Evolutionary conservation across 2,113 vertebrate species (phyloP).

Genomic region (Coreoperca whiteheadi): DNA sequence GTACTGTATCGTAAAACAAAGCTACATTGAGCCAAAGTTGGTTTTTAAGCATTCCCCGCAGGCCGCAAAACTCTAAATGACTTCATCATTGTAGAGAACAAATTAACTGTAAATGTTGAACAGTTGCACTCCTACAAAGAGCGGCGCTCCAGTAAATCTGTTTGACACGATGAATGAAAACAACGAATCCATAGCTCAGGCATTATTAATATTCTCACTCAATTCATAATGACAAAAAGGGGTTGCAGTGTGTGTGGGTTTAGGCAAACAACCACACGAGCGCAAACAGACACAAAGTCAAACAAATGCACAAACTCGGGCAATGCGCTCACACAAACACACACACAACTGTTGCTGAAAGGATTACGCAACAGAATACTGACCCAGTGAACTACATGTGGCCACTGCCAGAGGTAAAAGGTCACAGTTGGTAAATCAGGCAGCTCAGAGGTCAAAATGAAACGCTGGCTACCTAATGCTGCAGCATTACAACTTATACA

Average conservation of each 20-base stretch:
- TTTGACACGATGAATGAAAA: conserved; percentile 43
- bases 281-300: neutral
- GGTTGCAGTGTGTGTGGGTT: neutral
- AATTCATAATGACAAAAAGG: conserved; percentile 22
- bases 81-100: conserved; percentile 43
- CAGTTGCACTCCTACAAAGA: conserved; percentile 27
- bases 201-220: conserved; percentile 43
- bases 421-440: conserved; percentile 51
- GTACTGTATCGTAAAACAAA: conserved; percentile 42
- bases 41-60: conserved; percentile 35
- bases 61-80: conserved; percentile 38
- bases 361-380: conserved; percentile 65
- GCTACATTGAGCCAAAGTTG: conserved; percentile 20
- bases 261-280: neutral
- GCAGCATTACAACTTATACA: neutral
- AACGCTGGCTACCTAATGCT: conserved; percentile 36
- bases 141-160: conserved; percentile 28
- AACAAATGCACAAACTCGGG: conserved; percentile 1
- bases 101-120: conserved; percentile 46
- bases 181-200: conserved; percentile 36
- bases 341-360: conserved; percentile 24
- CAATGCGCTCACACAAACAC: neutral
- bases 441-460: conserved; percentile 56
- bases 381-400: conserved; percentile 68
- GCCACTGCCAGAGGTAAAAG: conserved; percentile 69